Evolutionary conservation across 2,797 vertebrate species (phyloP).

Genomic region (Alectoris magna): DNA sequence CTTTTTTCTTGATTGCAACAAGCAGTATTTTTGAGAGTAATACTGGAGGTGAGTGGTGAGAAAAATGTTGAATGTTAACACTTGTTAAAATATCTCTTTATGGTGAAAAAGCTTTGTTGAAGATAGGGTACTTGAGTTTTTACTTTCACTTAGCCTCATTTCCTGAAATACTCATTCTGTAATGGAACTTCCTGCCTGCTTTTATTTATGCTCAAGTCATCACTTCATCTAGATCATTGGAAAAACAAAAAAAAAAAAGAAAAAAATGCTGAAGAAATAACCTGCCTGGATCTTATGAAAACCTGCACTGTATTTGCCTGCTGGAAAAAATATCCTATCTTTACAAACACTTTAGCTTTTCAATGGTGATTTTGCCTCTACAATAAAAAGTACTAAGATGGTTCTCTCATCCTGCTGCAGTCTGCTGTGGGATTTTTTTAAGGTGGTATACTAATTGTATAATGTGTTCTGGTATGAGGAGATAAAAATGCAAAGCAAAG

Average conservation of each 20-base stretch:
- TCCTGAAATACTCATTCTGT: neutral
- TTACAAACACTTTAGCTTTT: neutral
- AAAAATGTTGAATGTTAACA: neutral
- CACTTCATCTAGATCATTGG: neutral
- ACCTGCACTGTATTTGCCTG: neutral
- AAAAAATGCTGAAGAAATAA: neutral
- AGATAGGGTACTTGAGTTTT: neutral
- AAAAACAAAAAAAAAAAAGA: neutral
- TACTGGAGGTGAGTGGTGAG: neutral
- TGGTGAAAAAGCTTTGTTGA: neutral
- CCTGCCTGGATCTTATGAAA: neutral
- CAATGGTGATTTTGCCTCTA: neutral
- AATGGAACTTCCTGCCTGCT: neutral
- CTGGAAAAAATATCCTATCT: neutral
- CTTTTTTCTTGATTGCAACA: neutral
- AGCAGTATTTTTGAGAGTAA: neutral
- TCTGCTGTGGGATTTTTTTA: neutral
- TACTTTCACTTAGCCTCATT: neutral
- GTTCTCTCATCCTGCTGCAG: neutral
- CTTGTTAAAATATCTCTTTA: neutral
- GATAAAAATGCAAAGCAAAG: slow-evolving; percentile 53
- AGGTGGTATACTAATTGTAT: neutral
- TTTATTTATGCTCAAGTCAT: neutral
- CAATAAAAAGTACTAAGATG: neutral
- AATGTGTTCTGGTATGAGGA: neutral